A percentile compares a stretch with the other conserved stretches of the same genome.
phyloP scores from a whole-genome alignment of 2,113 vertebrate species.

The Oncorhynchus mykiss region DNA sequence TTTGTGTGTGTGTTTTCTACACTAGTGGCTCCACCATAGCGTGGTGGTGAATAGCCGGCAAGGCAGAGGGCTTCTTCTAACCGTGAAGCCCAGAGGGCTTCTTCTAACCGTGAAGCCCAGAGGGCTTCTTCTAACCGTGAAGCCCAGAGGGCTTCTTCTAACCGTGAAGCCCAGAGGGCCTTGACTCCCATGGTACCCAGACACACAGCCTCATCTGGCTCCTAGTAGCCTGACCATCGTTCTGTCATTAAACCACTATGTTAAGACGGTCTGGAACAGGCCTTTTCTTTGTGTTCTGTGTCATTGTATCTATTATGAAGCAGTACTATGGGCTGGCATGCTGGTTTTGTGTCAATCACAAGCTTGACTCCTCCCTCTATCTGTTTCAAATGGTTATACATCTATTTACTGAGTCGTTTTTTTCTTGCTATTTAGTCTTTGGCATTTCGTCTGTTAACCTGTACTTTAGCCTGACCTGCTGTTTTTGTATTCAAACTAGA shows the following conservation, averaged over 20 bases:
- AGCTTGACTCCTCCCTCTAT: too few relatives aligned
- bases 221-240: neutral
- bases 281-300: too few relatives aligned
- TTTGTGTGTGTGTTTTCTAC: conserved; percentile 26
- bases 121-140: conserved; percentile 8
- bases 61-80: conserved; percentile 10
- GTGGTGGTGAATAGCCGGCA: conserved; percentile 31
- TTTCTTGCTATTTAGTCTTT: too few relatives aligned
- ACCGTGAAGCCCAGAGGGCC: neutral
- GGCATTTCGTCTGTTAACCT: too few relatives aligned
- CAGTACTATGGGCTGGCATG: too few relatives aligned
- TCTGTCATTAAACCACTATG: neutral
- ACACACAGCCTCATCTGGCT: conserved; percentile 26
- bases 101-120: conserved; percentile 14
- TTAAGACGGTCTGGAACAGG: too few relatives aligned
- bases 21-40: conserved; percentile 16
- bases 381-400: too few relatives aligned
- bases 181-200: neutral
- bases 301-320: too few relatives aligned
- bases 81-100: neutral
- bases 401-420: too few relatives aligned
- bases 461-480: too few relatives aligned
- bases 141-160: conserved; percentile 14
- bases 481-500: too few relatives aligned
- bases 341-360: too few relatives aligned